These are phyloP conservation scores for Saccostrea echinata DNA, from an alignment of 1,140 invertebrate genomes.

Conservation along the genomic window DNA sequence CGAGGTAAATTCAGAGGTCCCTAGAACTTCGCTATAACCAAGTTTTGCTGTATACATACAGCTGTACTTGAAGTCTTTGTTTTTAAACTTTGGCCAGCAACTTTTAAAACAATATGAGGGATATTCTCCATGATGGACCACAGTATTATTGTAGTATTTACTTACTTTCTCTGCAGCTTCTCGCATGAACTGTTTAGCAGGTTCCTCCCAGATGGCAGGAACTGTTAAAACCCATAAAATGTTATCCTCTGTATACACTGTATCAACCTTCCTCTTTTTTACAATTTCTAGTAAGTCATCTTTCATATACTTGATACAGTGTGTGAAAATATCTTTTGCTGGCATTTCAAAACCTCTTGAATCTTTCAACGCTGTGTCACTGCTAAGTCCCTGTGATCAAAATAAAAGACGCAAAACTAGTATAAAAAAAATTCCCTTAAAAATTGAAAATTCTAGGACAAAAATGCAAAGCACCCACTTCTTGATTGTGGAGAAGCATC, in stretches of 20 bases:
- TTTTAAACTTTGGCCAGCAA: no score
- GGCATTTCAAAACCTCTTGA: conserved; percentile 66
- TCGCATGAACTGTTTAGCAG: conserved; percentile 76
- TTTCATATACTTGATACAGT: conserved; percentile 71
- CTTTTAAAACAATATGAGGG: no score
- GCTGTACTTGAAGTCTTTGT: no score
- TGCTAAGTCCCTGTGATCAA: conserved; percentile 36
- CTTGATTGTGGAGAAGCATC: conserved; percentile 82
- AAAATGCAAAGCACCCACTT: conserved; percentile 71
- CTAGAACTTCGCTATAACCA: no score
- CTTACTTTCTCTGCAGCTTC: conserved; percentile 71
- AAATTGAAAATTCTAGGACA: not conserved
- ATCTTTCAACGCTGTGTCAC: conserved; percentile 66
- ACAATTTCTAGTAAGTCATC: conserved; percentile 67
- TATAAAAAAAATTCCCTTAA: not conserved
- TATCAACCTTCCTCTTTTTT: conserved; percentile 49
- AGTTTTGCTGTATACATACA: no score
- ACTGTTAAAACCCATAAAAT: conserved; percentile 74
- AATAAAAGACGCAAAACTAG: not conserved
- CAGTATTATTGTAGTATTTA: not conserved
- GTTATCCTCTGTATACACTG: conserved; percentile 44
- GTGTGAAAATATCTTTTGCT: conserved; percentile 70
- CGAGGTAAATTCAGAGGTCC: no score
- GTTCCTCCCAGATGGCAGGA: conserved; percentile 75
- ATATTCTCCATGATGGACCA: no score